phyloP scores from a whole-genome alignment of 1,140 invertebrate genomes.

The Acromyrmex echinatior region DNA sequence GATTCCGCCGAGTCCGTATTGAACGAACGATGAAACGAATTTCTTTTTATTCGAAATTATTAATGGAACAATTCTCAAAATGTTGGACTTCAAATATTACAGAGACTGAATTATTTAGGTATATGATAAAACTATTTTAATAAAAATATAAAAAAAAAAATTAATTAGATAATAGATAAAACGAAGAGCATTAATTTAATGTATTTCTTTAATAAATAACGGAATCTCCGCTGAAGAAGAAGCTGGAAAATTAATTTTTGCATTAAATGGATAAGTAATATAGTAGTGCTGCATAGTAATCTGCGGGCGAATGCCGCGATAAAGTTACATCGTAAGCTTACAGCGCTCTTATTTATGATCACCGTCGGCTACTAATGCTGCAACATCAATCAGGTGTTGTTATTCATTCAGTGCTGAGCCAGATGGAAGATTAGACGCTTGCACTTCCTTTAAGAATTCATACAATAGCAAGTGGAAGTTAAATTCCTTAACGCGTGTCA shows the following conservation, averaged over 20 bases:
- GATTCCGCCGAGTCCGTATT: conserved; percentile 13
- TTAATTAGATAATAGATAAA: conserved; percentile 18
- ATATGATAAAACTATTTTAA: not conserved
- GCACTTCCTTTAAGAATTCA: conserved; percentile 10
- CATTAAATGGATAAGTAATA: conserved; percentile 42
- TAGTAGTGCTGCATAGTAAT: conserved; percentile 25
- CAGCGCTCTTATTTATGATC: conserved; percentile 51
- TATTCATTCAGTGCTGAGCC: conserved; percentile 40
- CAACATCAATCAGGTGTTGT: conserved; percentile 55
- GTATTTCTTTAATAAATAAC: conserved; percentile 22
- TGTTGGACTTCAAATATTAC: not conserved
- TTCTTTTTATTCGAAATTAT: conserved; percentile 15
- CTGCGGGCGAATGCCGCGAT: conserved; percentile 13
- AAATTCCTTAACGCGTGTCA: conserved; percentile 15
- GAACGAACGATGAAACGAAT: conserved; percentile 36
- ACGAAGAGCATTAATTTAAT: not conserved
- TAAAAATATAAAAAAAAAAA: not conserved
- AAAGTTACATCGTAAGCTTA: conserved; percentile 55
- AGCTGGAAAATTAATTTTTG: conserved; percentile 35
- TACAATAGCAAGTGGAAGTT: conserved; percentile 9
- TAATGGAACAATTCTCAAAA: not conserved
- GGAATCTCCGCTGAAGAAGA: not conserved
- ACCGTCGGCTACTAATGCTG: conserved; percentile 41
- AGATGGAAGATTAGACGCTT: conserved; percentile 53
- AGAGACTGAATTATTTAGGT: not conserved